Evolutionary conservation across 2,113 vertebrate species (phyloP).

Genomic region (Solea solea): DNA sequence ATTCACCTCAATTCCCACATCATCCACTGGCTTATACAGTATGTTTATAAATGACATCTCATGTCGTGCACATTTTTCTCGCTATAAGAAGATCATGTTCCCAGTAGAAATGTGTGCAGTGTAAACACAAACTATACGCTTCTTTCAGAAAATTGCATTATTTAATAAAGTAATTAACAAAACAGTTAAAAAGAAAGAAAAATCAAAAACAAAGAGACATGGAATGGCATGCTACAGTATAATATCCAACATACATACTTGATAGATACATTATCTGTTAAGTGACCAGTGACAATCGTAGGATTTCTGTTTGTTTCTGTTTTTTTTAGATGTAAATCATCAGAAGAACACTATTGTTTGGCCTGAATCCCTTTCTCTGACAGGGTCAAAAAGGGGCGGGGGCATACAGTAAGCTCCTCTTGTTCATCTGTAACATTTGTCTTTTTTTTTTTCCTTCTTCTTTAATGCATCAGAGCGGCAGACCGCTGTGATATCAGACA

Average conservation of each 20-base stretch:
- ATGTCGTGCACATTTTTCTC: no score
- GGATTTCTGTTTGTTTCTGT: not conserved
- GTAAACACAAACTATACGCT: not conserved
- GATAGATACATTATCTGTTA: slow-evolving; percentile 51
- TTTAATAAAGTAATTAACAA: slow-evolving; percentile 73
- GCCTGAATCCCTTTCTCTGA: slow-evolving; percentile 24
- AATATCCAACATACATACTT: slow-evolving; percentile 67
- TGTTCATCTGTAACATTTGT: slow-evolving; percentile 48
- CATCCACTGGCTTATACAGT: no score
- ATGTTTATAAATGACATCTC: no score
- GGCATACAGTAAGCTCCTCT: slow-evolving; percentile 53
- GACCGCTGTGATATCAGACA: slow-evolving; percentile 44
- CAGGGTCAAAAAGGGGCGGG: not conserved
- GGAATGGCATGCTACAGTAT: slow-evolving; percentile 64
- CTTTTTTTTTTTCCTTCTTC: slow-evolving; percentile 24
- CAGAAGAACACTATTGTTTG: slow-evolving; percentile 14
- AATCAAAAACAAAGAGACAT: slow-evolving; percentile 27
- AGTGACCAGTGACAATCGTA: slow-evolving; percentile 52
- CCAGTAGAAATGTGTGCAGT: no score
- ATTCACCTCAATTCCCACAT: no score
- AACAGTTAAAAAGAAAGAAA: slow-evolving; percentile 22
- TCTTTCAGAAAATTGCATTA: slow-evolving; percentile 58
- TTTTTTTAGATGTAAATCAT: slow-evolving; percentile 19
- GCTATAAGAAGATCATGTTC: no score
- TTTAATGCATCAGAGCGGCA: slow-evolving; percentile 50